Base-by-base conservation (phyloP, 2,888 invertebrate genomes). In the Dryobotodes eremita region DNA sequence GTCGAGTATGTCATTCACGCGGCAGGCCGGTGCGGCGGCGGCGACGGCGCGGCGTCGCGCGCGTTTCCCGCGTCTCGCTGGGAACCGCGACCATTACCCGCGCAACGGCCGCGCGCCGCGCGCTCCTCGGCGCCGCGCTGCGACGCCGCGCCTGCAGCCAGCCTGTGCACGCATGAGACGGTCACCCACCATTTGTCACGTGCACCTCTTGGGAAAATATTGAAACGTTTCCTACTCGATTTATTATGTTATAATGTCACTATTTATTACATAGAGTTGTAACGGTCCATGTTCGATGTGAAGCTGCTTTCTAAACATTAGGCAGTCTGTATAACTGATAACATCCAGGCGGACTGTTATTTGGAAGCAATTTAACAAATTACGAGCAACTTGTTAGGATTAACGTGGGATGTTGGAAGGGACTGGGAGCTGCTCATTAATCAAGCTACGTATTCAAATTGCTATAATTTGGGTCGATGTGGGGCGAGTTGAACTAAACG, bases 111-210 rank as follows among this genome's bases (percentile, higher is more conserved):
- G 77, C 81, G 83, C 80, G 82, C 17, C 23, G 36, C 75, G 84
- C 86, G 79, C 86, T 86, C 79, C 92, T 93, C 91, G 92, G 85
- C 92, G 94, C 92, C 92, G 92, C 91, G 93, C n/a, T 94, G 95
- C 94, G 94, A 89, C 65, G 50, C 75, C 59, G 62, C 80, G 59
- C 75, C 65, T 69, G 80, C 79, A 73, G 62, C 75, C 80, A 66
- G 75, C 84, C 79, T 78, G 94, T 94, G 92, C 93, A 95, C 92
- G 92, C 89, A 95, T 94, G 93, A 93, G 90, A 13, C 70, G 74
- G 76, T 79, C 80, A 75, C 69, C 74, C 57, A 77, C 84, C 82
- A 82, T 84, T 77, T 79, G 86, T 79, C 91, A 87, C 89, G 84
- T 75, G 78, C 78, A 85, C 79, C 83, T 87, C 86, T 78, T 86